Conservation (phyloP, 2,888 invertebrate genomes). For the Temnothorax ravouxi region DNA sequence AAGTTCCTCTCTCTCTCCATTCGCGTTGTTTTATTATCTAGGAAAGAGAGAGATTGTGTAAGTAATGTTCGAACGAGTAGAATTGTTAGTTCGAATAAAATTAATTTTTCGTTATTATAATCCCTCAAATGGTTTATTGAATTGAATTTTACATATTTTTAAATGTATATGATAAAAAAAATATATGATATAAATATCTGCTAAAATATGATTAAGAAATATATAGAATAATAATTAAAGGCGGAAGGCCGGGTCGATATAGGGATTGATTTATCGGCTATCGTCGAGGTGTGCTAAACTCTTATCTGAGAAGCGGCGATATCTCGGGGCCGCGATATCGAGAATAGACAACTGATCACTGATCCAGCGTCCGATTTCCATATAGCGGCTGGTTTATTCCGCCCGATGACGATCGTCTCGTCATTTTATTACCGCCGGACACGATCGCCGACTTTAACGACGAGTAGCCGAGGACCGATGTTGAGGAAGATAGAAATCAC, state of each 20-base stretch:
- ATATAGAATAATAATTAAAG: background rate
- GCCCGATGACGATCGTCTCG: background rate
- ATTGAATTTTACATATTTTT: background rate
- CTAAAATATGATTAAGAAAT: background rate
- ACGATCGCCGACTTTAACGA: background rate
- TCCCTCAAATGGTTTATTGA: background rate
- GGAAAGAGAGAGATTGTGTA: background rate
- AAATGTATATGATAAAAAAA: too few species aligned
- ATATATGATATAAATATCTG: background rate
- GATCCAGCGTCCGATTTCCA: slow-evolving; percentile 17
- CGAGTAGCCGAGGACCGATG: background rate
- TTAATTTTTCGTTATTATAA: background rate
- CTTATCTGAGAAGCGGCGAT: slow-evolving; percentile 12
- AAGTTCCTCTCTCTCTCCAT: background rate
- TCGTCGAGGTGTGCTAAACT: background rate
- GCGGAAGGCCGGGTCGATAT: background rate
- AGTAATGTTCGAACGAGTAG: background rate
- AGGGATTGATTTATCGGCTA: slow-evolving; percentile 15
- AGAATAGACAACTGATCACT: background rate
- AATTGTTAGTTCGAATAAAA: background rate
- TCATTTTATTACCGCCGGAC: background rate
- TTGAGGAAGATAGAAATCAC: background rate
- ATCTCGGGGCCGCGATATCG: slow-evolving; percentile 6
- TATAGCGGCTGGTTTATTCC: background rate
- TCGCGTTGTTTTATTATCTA: background rate